A percentile compares a stretch with the other conserved stretches of the same genome.
Conservation (phyloP, 1,140 invertebrate species). For the Drosophila pseudoobscura region DNA sequence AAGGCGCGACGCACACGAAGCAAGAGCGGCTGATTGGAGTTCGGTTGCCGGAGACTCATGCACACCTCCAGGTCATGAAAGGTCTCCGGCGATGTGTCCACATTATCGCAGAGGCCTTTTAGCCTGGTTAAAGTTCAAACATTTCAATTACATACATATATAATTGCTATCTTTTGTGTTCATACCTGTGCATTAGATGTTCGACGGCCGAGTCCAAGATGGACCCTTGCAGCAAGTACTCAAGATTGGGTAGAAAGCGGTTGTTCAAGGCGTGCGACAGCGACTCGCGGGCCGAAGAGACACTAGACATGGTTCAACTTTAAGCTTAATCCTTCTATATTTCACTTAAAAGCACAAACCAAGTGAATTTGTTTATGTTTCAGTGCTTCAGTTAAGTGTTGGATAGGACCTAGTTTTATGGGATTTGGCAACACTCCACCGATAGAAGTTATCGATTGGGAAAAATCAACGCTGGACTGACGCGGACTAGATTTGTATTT, state of each 20-base stretch:
- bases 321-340: too few relatives aligned
- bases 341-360: too few relatives aligned
- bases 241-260: conserved; percentile 94
- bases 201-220: conserved; percentile 96
- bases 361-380: too few relatives aligned
- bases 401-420: too few relatives aligned
- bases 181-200: conserved; percentile 91
- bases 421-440: too few relatives aligned
- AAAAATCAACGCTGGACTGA: conserved; percentile 4
- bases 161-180: too few relatives aligned
- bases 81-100: conserved; percentile 93
- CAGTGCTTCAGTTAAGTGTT: too few relatives aligned
- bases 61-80: conserved; percentile 96
- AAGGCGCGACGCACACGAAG: conserved; percentile 91
- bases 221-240: conserved; percentile 95
- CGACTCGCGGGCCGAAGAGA: conserved; percentile 89
- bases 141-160: background rate
- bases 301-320: conserved; percentile 33
- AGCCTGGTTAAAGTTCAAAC: conserved; percentile 83
- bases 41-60: conserved; percentile 89
- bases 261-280: conserved; percentile 90
- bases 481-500: conserved; percentile 24
- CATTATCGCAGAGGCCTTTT: conserved; percentile 96
- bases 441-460: too few relatives aligned
- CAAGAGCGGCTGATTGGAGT: conserved; percentile 85